These are phyloP conservation scores for Smutsia gigantea DNA, from an alignment of 2,797 vertebrate species.

Conservation along the genomic window DNA sequence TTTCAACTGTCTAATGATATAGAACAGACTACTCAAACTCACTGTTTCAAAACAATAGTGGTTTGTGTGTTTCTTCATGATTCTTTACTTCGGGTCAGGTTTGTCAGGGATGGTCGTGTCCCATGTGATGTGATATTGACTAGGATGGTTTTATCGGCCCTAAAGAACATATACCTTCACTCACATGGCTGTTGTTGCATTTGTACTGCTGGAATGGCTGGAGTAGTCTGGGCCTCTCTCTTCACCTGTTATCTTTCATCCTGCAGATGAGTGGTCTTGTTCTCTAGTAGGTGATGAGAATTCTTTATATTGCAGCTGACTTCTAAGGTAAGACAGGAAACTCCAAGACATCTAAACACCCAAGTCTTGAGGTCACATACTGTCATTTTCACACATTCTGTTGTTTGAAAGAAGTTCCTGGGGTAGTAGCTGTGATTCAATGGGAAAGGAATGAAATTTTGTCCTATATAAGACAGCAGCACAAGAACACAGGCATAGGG, in stretches of 20 bases:
- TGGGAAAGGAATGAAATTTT: neutral
- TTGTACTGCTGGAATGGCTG: neutral
- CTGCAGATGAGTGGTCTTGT: neutral
- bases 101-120: neutral
- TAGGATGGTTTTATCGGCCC: accelerated
- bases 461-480: neutral
- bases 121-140: neutral
- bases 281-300: neutral
- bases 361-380: neutral
- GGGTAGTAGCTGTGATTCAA: neutral
- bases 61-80: neutral
- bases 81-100: neutral
- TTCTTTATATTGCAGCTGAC: neutral
- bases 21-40: neutral
- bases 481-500: neutral
- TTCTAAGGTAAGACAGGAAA: neutral
- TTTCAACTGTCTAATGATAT: neutral
- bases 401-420: neutral
- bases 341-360: neutral
- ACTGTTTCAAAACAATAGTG: neutral
- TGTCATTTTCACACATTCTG: neutral
- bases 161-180: too few species aligned
- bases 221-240: neutral
- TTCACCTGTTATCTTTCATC: neutral
- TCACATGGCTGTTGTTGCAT: neutral